A percentile compares a stretch with the other conserved stretches of the same genome.
Evolutionary conservation across 2,888 invertebrate genomes (phyloP).

Genomic region (Alsophila aescularia): DNA sequence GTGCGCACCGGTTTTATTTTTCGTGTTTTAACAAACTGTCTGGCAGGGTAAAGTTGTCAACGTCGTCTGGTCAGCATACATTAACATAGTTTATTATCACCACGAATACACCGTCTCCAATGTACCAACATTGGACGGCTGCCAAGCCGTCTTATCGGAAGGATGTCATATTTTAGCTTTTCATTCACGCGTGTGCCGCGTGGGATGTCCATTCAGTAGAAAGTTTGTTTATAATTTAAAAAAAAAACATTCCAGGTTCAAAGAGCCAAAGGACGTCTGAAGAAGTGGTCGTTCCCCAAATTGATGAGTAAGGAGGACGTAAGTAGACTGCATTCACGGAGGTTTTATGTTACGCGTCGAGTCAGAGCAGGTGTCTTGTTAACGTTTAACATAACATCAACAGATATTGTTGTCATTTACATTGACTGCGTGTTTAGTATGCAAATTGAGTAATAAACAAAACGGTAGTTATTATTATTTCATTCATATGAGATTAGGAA

Average conservation of each 20-base stretch:
- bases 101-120: slow-evolving; percentile 50
- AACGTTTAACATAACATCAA: background rate
- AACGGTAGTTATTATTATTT: background rate
- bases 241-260: background rate
- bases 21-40: slow-evolving; percentile 49
- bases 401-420: background rate
- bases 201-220: slow-evolving; percentile 43
- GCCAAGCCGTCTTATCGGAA: slow-evolving; percentile 52
- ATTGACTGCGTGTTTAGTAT: background rate
- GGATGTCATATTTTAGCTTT: slow-evolving; percentile 51
- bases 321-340: too few relatives aligned
- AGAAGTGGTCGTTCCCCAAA: slow-evolving; percentile 1
- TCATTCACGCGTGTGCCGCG: slow-evolving; percentile 50
- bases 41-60: slow-evolving; percentile 67
- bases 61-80: slow-evolving; percentile 59
- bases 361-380: background rate
- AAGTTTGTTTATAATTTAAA: slow-evolving; percentile 10
- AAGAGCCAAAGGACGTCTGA: background rate
- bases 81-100: slow-evolving; percentile 65
- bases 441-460: background rate
- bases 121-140: slow-evolving; percentile 50
- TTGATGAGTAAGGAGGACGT: background rate
- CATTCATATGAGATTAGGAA: background rate
- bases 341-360: background rate
- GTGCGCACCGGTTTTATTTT: slow-evolving; percentile 30